Base-by-base conservation (phyloP, 2,113 vertebrate genomes). In the Melanostigma gelatinosum region DNA sequence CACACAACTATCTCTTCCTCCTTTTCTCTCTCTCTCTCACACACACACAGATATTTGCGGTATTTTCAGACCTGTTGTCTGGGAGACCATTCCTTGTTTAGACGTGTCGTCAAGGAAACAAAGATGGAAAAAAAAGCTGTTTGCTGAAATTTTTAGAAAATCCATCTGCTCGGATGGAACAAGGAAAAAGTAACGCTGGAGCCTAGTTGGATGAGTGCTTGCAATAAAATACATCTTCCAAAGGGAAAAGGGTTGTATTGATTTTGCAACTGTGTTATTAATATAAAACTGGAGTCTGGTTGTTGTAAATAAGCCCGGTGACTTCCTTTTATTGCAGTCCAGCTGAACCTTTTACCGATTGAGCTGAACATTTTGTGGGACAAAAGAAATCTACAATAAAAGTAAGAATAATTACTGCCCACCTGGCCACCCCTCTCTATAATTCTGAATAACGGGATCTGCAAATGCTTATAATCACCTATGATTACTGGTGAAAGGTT, bases 61-160 rank as follows among this genome's bases (percentile, higher is more conserved):
- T 79, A 88, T 80, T 93, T 93, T 93, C 87, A 87, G 88, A 87
- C 88, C 86, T 90, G 94, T 95, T 95, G 94, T 94, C 94, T 83
- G 75, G 94, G 95, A 92, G 92, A 95, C 95, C 88, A 84, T 87
- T 93, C 88, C 91, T 94, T 95, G 94, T 95, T 95, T 95, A 88
- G 92, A 93, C 85, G 68, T 89, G 94, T 95, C 91, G 94, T 93
- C 94, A 95, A 91, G 94, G 95, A 92, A 94, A 95, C 94, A 93
- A 94, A 94, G 86, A 91, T 84, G 80, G 79, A 18, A 82, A 66
- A 80, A 83, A 88, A 91, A 85, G 77, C 87, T 90, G 89, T 83
- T 93, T 42, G 70, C 63, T 90, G 88, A 91, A 91, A 90, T 91
- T 89, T 93, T 94, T 91, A 74, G 85, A 92, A 93, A 94, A 90